These are phyloP conservation scores for Brachymystax lenok DNA, from an alignment of 2,797 vertebrate genomes.

Conservation along the genomic window DNA sequence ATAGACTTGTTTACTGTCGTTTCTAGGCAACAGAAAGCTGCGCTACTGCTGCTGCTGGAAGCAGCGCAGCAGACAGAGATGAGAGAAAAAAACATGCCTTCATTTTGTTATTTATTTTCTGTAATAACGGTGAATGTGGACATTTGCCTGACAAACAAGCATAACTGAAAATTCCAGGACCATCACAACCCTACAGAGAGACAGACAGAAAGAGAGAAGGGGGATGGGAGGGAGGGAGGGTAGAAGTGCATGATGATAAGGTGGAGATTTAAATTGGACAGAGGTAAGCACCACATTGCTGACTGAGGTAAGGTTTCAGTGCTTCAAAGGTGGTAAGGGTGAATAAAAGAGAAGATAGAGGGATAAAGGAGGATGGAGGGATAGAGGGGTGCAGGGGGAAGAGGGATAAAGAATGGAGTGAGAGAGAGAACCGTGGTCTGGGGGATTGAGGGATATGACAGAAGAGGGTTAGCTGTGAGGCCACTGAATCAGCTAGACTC, in stretches of 20 bases:
- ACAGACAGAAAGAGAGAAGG: conserved; percentile 19
- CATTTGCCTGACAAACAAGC: no score
- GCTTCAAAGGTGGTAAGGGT: conserved; percentile 7
- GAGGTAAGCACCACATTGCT: conserved; percentile 31
- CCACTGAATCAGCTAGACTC: conserved; percentile 27
- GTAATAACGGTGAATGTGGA: no score
- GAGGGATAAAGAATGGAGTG: conserved; percentile 14
- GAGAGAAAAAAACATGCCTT: no score
- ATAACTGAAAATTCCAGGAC: no score
- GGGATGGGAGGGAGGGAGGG: conserved; percentile 24
- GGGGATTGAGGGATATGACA: conserved; percentile 25
- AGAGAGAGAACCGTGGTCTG: conserved; percentile 8
- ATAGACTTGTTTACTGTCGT: no score
- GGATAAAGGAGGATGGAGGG: neutral
- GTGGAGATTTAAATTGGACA: conserved; percentile 43
- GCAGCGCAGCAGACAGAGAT: no score
- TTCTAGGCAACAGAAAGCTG: no score
- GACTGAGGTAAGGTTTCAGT: conserved; percentile 45
- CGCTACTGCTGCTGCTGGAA: no score
- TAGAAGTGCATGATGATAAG: conserved; percentile 30
- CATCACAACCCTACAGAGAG: neutral
- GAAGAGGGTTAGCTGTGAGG: conserved; percentile 29
- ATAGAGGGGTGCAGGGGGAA: conserved; percentile 7
- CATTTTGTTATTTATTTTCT: accelerated
- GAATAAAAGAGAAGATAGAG: conserved; percentile 3